phyloP scores from a whole-genome alignment of 2,113 vertebrate genomes.

The Phaethornis superciliosus region DNA sequence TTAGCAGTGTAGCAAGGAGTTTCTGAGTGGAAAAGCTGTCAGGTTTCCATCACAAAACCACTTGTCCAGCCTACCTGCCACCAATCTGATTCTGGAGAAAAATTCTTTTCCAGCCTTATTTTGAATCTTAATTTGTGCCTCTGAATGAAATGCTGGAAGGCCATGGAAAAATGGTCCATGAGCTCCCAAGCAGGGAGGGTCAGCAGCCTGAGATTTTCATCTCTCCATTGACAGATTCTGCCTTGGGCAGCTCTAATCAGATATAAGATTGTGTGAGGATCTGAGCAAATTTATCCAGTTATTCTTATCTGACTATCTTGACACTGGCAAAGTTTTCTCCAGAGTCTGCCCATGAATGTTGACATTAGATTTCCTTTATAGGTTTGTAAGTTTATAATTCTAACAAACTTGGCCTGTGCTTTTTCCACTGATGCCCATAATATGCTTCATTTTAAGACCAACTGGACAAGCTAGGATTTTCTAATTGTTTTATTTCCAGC shows the following conservation, averaged over 20 bases:
- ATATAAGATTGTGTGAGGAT: neutral
- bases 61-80: neutral
- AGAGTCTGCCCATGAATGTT: slow-evolving; percentile 5
- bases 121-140: neutral
- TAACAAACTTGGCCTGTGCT: neutral
- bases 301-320: neutral
- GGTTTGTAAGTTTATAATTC: neutral
- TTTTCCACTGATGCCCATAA: neutral
- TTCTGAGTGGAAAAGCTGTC: neutral
- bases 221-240: neutral
- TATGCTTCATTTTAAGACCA: neutral
- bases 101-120: neutral
- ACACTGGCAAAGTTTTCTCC: slow-evolving; percentile 27
- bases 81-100: neutral
- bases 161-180: neutral
- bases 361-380: neutral
- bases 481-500: neutral
- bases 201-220: neutral
- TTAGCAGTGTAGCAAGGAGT: neutral
- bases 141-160: neutral
- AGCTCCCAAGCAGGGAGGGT: neutral
- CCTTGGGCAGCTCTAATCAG: neutral
- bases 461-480: neutral
- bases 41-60: neutral
- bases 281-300: neutral